Evolutionary conservation across 1,140 invertebrate genomes (phyloP), one percentile per base, ranked within the genome.

Genomic region (Drosophila trapezifrons): DNA sequence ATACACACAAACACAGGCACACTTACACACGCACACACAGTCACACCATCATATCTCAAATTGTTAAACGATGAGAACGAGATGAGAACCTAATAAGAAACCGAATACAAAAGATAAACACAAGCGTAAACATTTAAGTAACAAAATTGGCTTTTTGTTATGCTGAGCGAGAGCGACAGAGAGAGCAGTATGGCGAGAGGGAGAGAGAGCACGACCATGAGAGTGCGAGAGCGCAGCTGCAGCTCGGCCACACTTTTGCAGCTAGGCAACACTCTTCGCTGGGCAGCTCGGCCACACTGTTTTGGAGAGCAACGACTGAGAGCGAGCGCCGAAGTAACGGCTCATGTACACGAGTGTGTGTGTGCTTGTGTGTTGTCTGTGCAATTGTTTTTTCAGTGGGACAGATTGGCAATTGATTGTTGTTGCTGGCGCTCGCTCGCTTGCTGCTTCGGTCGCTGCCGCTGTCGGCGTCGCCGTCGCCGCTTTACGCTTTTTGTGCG

Each of bases 21-120:
- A 71, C 62, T 25, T 4, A 46, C 27, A 47, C 40, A 58, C 58
- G 60, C 66, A 56, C 25, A 71, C 65, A 27, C 25, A 45, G 58
- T 57, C 20, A 63, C 64, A 67, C 13, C 60, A 87, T 87, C 84
- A 87, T 87, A 87, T 87, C 83, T 87, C 84, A 87, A 90, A 90
- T 90, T 90, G 87, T 90, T 90, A 87, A 90, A 90, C 87, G 87
- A 90, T 90, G 87, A 90, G 84, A 87, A 87, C 84, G 87, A 90
- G 87, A 90, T 90, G 87, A 90, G 87, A 90, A 90, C 87, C 87
- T 90, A 90, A 90, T 90, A 90, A 90, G 87, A 90, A 90, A 90
- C 87, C 87, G 87, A 90, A 90, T 90, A 90, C 87, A 90, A 90
- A 90, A 90, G 87, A 90, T 90, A 90, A 90, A 90, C 87, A 90